Percentiles rank a stretch among this genome's conserved stretches.
Conservation (phyloP, 2,113 vertebrate genomes). For the Pao palembangensis region DNA sequence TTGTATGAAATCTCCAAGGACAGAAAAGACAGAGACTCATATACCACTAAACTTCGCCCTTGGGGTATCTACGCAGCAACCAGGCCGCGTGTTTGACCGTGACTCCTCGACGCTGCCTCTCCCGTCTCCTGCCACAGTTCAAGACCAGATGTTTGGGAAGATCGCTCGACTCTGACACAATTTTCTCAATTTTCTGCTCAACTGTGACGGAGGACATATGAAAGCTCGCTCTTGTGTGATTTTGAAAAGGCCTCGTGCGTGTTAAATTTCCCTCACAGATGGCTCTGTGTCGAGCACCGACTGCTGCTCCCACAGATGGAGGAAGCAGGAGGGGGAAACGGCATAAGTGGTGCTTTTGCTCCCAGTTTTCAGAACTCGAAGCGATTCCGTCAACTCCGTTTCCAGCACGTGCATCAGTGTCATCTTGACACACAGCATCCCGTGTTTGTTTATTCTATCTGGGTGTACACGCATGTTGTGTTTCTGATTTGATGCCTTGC, state of each 20-base stretch:
- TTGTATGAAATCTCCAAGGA: slow-evolving; percentile 34
- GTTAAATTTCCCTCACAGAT: slow-evolving; percentile 59
- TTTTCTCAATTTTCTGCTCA: slow-evolving; percentile 66
- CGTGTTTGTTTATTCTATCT: background rate
- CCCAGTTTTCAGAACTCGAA: background rate
- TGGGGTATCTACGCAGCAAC: slow-evolving; percentile 47
- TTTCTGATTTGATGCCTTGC: slow-evolving; percentile 24
- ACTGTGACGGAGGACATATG: slow-evolving; percentile 57
- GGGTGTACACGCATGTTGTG: slow-evolving; percentile 1
- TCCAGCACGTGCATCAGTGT: slow-evolving; percentile 1
- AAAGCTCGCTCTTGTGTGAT: slow-evolving; percentile 56
- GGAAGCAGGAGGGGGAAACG: slow-evolving; percentile 27
- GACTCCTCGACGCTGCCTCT: slow-evolving; percentile 37
- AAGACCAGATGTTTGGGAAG: slow-evolving; percentile 54
- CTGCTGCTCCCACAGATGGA: slow-evolving; percentile 52
- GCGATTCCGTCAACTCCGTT: background rate
- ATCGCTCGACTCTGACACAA: slow-evolving; percentile 61
- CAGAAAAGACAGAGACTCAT: slow-evolving; percentile 13
- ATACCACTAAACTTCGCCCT: slow-evolving; percentile 47
- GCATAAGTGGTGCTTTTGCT: slow-evolving; percentile 18
- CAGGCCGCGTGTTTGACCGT: slow-evolving; percentile 39
- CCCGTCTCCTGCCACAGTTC: slow-evolving; percentile 28
- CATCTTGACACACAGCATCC: slow-evolving; percentile 14
- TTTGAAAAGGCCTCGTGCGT: slow-evolving; percentile 38
- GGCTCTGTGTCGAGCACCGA: slow-evolving; percentile 49